Conservation (phyloP, 2,797 vertebrate genomes). For the Scarus forsteni region DNA sequence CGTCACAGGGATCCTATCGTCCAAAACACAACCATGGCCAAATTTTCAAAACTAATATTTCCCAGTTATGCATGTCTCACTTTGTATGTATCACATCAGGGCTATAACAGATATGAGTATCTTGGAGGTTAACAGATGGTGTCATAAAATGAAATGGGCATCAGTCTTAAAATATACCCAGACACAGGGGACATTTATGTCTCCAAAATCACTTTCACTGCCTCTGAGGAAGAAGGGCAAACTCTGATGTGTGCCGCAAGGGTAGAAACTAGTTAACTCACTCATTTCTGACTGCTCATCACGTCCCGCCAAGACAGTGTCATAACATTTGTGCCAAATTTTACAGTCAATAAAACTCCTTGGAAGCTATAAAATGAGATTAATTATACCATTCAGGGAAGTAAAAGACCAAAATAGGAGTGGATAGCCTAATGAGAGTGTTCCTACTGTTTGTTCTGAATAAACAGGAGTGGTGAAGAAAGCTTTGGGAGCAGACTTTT, state of each 20-base stretch:
- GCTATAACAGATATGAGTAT: conserved; percentile 72
- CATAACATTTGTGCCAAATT: conserved; percentile 47
- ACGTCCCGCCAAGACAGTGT: conserved; percentile 41
- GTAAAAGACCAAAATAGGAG: conserved; percentile 35
- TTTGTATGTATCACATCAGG: conserved; percentile 71
- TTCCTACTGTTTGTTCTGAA: conserved; percentile 28
- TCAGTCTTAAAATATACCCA: conserved; percentile 81
- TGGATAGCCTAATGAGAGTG: conserved; percentile 22
- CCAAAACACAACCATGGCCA: neutral
- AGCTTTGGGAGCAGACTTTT: conserved; percentile 8
- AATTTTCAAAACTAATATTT: conserved; percentile 58
- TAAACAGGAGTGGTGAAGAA: conserved; percentile 16
- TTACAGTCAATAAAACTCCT: conserved; percentile 55
- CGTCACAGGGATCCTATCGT: neutral
- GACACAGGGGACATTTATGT: conserved; percentile 77
- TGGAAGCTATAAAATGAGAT: conserved; percentile 32
- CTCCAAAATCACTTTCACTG: conserved; percentile 75
- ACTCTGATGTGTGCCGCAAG: conserved; percentile 59
- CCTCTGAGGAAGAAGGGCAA: conserved; percentile 63
- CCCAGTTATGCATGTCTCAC: conserved; percentile 75
- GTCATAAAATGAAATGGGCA: conserved; percentile 82
- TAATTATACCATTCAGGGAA: conserved; percentile 15
- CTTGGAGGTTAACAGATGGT: conserved; percentile 86
- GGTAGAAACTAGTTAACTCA: conserved; percentile 66
- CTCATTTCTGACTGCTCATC: conserved; percentile 44